Base-by-base conservation (phyloP, 2,797 vertebrate genomes). In the Labroides dimidiatus region DNA sequence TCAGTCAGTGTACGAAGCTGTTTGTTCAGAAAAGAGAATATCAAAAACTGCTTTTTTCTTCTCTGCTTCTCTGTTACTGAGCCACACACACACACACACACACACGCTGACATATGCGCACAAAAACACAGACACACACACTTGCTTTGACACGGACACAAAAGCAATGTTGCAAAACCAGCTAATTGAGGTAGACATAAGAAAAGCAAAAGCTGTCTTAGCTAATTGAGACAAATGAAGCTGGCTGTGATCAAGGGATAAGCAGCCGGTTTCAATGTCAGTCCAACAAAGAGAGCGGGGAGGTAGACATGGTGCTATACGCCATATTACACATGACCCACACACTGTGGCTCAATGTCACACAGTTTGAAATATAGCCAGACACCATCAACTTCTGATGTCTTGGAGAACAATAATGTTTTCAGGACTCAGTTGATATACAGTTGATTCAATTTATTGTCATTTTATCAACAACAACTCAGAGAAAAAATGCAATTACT, bases 151-250 rank as follows among this genome's bases (percentile, higher is more conserved):
- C 72, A 65, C 54, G 71, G 64, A 64, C n/a, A 6, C 63, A 50
- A 19, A 47, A 57, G 71, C 69, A 54, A 58, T 58, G 61, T 70
- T 81, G 78, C 55, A 6, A 69, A 84, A 54, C 64, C 17, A 12
- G 60, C 70, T 90, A 90, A 93, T 89, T 75, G 68, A 87, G 84
- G 84, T 78, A 76, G 89, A 91, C 92, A 84, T 45, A 82, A 89
- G 84, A 84, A 91, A 90, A 92, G 82, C 83, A 86, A 89, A 92
- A 85, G 70, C 87, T 93, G 91, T 93, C 86, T 41, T 43, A 24
- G 64, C 80, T 93, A 94, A 94, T 93, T 92, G 87, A 92, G 93
- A 94, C 86, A 92, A 93, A 94, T 93, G 84, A 90, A 82, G 77
- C 69, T 66, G 63, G 72, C 43, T 69, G 72, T 87, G 88, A 93